Evolutionary conservation across 2,888 invertebrate species (phyloP).

Genomic region (Formica aserva): DNA sequence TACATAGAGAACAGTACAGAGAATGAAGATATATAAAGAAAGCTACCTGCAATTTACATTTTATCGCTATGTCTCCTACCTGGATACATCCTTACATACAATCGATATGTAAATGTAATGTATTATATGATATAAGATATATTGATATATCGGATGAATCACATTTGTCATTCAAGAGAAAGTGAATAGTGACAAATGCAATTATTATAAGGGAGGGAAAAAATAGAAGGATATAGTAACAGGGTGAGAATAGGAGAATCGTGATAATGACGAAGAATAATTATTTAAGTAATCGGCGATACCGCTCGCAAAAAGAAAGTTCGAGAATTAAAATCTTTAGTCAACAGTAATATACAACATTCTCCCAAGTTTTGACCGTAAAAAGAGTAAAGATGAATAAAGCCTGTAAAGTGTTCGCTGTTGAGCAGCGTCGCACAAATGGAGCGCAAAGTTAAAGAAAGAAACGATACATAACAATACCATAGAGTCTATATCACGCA

Average conservation of each 20-base stretch:
- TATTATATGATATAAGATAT: slow-evolving; percentile 80
- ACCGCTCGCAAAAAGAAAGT: slow-evolving; percentile 9
- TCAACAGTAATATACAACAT: slow-evolving; percentile 40
- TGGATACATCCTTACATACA: slow-evolving; percentile 82
- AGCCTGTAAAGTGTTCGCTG: slow-evolving; percentile 74
- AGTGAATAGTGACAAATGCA: slow-evolving; percentile 7
- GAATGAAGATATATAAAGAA: slow-evolving; percentile 81
- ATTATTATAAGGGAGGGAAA: slow-evolving; percentile 15
- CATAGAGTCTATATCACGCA: slow-evolving; percentile 85
- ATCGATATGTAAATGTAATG: slow-evolving; percentile 82
- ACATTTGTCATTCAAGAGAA: slow-evolving; percentile 59
- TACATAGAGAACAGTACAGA: slow-evolving; percentile 85
- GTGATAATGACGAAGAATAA: neutral
- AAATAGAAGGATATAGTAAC: slow-evolving; percentile 14
- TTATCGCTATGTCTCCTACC: slow-evolving; percentile 80
- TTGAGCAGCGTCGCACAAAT: slow-evolving; percentile 82
- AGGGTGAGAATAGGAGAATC: slow-evolving; percentile 11
- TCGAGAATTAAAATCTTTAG: slow-evolving; percentile 31
- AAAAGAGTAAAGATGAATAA: neutral
- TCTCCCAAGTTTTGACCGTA: slow-evolving; percentile 26
- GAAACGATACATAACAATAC: slow-evolving; percentile 84
- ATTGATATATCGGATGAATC: slow-evolving; percentile 66
- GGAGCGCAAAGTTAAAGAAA: slow-evolving; percentile 74
- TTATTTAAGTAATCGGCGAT: slow-evolving; percentile 26
- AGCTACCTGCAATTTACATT: slow-evolving; percentile 79